These are phyloP conservation scores for Salvelinus fontinalis DNA, from an alignment of 2,113 vertebrate species.

Conservation along the genomic window DNA sequence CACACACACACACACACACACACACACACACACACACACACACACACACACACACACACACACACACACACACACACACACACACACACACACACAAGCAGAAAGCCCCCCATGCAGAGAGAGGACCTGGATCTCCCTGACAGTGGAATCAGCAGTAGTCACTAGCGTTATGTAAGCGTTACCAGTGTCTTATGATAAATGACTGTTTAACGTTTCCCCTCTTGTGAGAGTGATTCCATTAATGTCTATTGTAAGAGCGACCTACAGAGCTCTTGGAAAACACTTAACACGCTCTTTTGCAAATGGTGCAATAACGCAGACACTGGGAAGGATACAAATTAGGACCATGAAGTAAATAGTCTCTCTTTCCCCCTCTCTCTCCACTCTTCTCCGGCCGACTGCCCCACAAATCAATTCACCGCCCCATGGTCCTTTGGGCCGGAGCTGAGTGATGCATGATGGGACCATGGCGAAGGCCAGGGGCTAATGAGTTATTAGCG, in stretches of 20 bases:
- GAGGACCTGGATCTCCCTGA: slow-evolving; percentile 16
- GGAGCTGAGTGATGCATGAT: slow-evolving; percentile 65
- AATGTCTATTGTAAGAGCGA: slow-evolving; percentile 52
- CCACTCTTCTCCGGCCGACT: slow-evolving; percentile 13
- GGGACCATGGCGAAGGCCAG: slow-evolving; percentile 70
- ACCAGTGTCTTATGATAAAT: slow-evolving; percentile 57
- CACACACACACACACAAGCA: background rate
- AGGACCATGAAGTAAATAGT: slow-evolving; percentile 62
- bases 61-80: background rate
- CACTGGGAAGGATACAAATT: slow-evolving; percentile 37
- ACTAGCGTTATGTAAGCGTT: background rate
- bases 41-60: background rate
- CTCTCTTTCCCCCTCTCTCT: slow-evolving; percentile 52
- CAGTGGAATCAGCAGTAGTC: slow-evolving; percentile 28
- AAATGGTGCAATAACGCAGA: slow-evolving; percentile 44
- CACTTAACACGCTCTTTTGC: slow-evolving; percentile 50
- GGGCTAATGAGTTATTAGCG: slow-evolving; percentile 93
- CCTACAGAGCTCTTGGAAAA: slow-evolving; percentile 46
- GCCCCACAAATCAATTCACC: slow-evolving; percentile 44
- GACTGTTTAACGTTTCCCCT: slow-evolving; percentile 47
- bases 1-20: slow-evolving; percentile 3
- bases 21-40: too few species aligned
- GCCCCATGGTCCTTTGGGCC: slow-evolving; percentile 46
- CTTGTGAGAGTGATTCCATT: slow-evolving; percentile 55
- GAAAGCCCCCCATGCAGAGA: slow-evolving; percentile 29